Conservation (phyloP, 2,113 vertebrate species). For the Lepus americanus region DNA sequence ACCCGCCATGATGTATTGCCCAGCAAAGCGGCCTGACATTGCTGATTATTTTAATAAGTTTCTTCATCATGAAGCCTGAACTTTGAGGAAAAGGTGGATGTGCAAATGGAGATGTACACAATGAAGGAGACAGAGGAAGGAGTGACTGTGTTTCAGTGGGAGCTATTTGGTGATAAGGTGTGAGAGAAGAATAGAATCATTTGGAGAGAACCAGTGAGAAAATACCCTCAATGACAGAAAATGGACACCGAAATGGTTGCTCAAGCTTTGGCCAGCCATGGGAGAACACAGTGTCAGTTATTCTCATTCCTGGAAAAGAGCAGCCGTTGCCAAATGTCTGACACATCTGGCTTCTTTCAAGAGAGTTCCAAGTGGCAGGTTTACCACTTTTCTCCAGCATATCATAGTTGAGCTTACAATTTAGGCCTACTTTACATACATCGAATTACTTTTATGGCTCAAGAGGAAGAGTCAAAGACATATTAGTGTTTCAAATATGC, state of each 20-base stretch:
- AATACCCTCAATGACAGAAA: background rate
- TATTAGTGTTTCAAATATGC: background rate
- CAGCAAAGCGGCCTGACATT: background rate
- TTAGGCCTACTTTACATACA: background rate
- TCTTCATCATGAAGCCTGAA: background rate
- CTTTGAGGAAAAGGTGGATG: background rate
- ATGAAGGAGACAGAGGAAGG: background rate
- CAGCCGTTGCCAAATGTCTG: background rate
- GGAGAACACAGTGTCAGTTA: background rate
- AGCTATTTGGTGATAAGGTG: background rate
- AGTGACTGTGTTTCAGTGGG: background rate
- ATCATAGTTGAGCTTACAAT: background rate
- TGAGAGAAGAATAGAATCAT: background rate
- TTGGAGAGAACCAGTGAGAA: background rate
- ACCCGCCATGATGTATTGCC: background rate
- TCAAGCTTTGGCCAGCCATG: background rate
- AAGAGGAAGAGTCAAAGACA: background rate
- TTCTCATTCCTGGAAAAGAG: background rate
- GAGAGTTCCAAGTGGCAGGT: background rate
- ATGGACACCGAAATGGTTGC: background rate
- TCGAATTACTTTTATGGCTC: conserved; percentile 37
- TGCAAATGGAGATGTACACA: background rate
- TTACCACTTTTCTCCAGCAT: background rate
- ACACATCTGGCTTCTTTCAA: background rate
- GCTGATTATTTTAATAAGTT: background rate